Conservation (phyloP, 2,888 invertebrate species). For the Pristionchus fissidentatus region DNA sequence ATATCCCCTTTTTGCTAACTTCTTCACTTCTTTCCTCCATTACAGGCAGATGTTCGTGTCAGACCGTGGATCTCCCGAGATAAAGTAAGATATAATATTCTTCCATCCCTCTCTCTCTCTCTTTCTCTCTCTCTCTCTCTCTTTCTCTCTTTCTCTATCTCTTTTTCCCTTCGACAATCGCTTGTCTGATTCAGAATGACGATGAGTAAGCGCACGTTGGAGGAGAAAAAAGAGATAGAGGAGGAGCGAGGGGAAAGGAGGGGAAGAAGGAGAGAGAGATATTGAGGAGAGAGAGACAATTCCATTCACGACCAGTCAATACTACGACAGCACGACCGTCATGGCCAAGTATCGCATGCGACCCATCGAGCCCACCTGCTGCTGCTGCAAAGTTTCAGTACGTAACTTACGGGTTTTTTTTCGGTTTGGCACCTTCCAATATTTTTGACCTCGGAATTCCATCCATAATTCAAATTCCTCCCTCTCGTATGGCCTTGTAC, state of each 20-base stretch:
- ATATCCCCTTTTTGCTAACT: too few relatives aligned
- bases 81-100: too few relatives aligned
- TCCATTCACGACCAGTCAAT: conserved; percentile 42
- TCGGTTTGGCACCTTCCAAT: too few relatives aligned
- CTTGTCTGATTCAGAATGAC: conserved; percentile 24
- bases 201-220: conserved; percentile 7
- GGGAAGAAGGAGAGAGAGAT: conserved; percentile 22
- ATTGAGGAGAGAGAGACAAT: conserved; percentile 31
- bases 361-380: conserved; percentile 3
- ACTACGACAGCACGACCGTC: not conserved
- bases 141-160: not conserved
- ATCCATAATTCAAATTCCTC: too few relatives aligned
- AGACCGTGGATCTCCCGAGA: too few relatives aligned
- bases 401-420: not conserved
- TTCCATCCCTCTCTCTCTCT: not conserved
- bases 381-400: conserved; percentile 23
- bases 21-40: too few relatives aligned
- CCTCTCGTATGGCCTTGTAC: too few relatives aligned
- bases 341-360: not conserved
- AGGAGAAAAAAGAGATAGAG: conserved; percentile 23
- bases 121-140: not conserved
- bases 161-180: not conserved
- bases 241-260: conserved; percentile 17
- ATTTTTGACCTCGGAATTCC: too few relatives aligned
- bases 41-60: too few relatives aligned